A percentile compares a stretch with the other conserved stretches of the same genome.
Evolutionary conservation across 1,140 invertebrate genomes (phyloP).

Genomic region (Nasonia giraulti): DNA sequence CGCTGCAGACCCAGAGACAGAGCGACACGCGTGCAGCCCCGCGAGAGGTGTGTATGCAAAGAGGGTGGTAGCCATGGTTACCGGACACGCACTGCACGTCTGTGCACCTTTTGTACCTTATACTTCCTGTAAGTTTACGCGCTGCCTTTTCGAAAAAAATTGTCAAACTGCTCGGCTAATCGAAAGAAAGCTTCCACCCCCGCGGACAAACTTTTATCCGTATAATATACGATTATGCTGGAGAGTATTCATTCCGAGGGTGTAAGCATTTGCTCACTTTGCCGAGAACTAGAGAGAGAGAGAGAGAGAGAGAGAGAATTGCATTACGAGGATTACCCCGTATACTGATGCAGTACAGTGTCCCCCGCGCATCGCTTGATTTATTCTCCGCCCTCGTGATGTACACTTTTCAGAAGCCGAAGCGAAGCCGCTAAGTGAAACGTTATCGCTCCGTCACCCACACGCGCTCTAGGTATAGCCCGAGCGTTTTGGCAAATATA

Average conservation of each 20-base stretch:
- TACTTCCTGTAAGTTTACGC: too few relatives aligned
- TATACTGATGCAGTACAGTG: too few relatives aligned
- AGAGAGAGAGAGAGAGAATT: slow-evolving; percentile 42
- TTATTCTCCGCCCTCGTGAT: background rate
- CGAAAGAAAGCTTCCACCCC: too few relatives aligned
- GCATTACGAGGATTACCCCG: slow-evolving; percentile 50
- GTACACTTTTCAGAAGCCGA: slow-evolving; percentile 12
- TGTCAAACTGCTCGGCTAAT: too few relatives aligned
- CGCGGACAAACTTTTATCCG: too few relatives aligned
- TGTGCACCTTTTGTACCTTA: too few relatives aligned
- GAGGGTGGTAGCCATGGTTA: too few relatives aligned
- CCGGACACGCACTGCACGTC: too few relatives aligned
- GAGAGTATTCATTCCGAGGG: slow-evolving; percentile 26
- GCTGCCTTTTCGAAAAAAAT: too few relatives aligned
- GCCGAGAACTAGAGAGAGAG: background rate
- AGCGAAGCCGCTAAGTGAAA: slow-evolving; percentile 27
- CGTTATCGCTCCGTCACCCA: background rate
- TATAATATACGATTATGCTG: slow-evolving; percentile 33
- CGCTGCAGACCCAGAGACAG: background rate
- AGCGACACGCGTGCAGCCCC: background rate
- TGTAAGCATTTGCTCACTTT: slow-evolving; percentile 53
- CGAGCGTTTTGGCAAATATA: background rate
- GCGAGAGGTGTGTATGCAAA: background rate
- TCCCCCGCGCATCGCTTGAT: background rate
- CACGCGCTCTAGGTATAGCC: too few relatives aligned